These are phyloP conservation scores for Drosophila anomalata DNA, from an alignment of 2,888 invertebrate species.

Conservation along the genomic window DNA sequence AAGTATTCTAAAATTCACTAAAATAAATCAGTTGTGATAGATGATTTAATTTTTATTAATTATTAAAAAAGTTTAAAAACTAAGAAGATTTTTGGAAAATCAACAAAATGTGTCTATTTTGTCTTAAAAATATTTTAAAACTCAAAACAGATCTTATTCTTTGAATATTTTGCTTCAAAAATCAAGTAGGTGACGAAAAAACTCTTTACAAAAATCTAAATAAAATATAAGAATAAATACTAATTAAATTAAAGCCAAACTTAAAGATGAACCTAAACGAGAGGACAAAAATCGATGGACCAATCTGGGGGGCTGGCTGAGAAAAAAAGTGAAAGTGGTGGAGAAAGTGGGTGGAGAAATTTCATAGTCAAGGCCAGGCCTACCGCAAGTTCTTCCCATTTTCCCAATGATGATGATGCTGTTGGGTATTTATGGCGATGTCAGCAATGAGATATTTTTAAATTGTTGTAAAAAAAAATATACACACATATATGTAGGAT, in stretches of 20 bases:
- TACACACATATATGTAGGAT: no score
- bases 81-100: no score
- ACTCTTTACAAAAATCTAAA: background rate
- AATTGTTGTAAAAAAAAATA: constrained; percentile 30
- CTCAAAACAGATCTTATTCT: no score
- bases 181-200: background rate
- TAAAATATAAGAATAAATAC: background rate
- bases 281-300: constrained; percentile 28
- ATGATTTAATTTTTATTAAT: no score
- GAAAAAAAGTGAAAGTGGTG: background rate
- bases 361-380: constrained; percentile 49
- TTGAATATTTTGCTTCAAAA: no score
- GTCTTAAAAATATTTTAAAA: no score
- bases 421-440: constrained; percentile 42
- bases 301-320: no score
- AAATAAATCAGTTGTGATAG: no score
- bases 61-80: no score
- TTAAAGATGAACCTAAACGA: constrained; percentile 4
- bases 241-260: background rate
- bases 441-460: constrained; percentile 49
- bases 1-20: no score
- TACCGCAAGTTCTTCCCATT: constrained; percentile 25
- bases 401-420: constrained; percentile 6
- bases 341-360: constrained; percentile 6
- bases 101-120: no score